Base-by-base conservation (phyloP, 2,888 invertebrate species). In the Periphyllus acericola region DNA sequence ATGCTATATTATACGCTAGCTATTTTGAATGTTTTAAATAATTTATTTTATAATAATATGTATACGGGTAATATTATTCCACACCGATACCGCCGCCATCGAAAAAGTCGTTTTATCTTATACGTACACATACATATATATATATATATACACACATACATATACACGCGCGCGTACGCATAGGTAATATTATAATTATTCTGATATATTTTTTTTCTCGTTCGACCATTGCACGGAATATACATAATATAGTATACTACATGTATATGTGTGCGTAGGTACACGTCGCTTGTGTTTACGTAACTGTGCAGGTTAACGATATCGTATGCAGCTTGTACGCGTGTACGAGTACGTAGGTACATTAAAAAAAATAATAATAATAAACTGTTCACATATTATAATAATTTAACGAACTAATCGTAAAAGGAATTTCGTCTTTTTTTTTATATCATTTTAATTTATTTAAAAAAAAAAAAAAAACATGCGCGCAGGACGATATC, bases 11-110 rank as follows among this genome's bases (percentile, higher is more conserved):
- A 55, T 11, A 21, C n/a, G 2, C 66, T n/a, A n/a, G 14, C 29
- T 17, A 17, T 71, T 71, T 71, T 32, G n/a, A 66, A 66, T 66
- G 72, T 72, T 72, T 72, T 72, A 74, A 74, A 74, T 74, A 74
- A 74, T 74, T 74, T 74, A 74, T 74, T 36, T 36, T 25, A 74
- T 74, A 40, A 25, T 74, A 40, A 74, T 36, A 74, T n/a, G n/a
- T 21, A 36, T 36, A 36, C 36, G 11, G 36, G 66, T 80, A 66
- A 66, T 66, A 80, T n/a, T 40, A 36, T 66, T 80, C 66, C 80
- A 66, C 36, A 36, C 66, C 79, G 36, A 66, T 36, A 32, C 14
- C 32, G 32, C 32, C 29, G 29, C 46, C 46, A 32, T 32, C 34
- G n/a, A 79, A 60, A 79, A 11, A 14, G 17, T 34, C 9, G 34